Conservation (phyloP, 92 coral and sea anemone genomes). For the Zoanthus solanderi region DNA sequence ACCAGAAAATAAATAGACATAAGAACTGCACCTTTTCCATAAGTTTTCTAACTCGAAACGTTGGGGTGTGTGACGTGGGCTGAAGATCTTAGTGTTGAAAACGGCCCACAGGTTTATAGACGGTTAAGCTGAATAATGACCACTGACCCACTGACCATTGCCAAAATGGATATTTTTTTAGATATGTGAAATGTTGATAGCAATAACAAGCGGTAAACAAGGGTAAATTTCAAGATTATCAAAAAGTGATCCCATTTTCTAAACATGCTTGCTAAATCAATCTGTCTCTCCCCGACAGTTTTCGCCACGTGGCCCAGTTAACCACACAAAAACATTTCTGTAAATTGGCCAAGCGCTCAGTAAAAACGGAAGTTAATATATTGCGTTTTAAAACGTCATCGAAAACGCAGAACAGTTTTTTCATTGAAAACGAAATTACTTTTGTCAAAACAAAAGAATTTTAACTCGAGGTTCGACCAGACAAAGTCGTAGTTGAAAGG, state of each 20-base stretch:
- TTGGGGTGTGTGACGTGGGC: slow-evolving; percentile 26
- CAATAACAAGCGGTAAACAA: neutral
- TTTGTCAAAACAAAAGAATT: slow-evolving; percentile 10
- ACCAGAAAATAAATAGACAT: neutral
- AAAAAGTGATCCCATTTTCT: neutral
- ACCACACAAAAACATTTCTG: neutral
- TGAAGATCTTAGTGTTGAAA: neutral
- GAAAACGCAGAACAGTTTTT: neutral
- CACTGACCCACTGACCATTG: neutral
- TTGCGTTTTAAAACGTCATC: slow-evolving; percentile 24
- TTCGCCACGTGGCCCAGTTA: neutral
- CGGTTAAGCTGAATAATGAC: neutral
- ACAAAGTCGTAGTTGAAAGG: slow-evolving; percentile 29
- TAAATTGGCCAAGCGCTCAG: neutral
- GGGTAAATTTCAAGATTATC: neutral
- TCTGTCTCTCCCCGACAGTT: slow-evolving; percentile 14
- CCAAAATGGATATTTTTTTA: neutral
- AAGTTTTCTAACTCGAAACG: neutral
- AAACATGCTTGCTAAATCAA: neutral
- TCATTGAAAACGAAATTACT: neutral
- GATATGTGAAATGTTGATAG: neutral
- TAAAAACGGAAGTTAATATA: slow-evolving; percentile 15
- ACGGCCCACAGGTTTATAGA: neutral
- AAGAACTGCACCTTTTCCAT: neutral
- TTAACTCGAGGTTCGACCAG: slow-evolving; percentile 34